Evolutionary conservation across 2,888 invertebrate species (phyloP).

Genomic region (Aporophyla lueneburgensis): DNA sequence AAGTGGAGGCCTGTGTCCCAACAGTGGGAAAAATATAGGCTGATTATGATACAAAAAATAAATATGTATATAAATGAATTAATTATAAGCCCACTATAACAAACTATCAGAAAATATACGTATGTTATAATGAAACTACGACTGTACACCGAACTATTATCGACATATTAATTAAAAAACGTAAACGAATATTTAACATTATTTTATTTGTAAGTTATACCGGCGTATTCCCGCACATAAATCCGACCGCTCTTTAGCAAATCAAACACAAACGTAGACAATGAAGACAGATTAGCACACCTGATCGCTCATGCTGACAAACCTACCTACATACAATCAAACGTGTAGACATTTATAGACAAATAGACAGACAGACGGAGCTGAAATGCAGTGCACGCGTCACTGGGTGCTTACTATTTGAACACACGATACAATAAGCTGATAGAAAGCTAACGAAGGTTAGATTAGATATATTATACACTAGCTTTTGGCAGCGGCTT

Average conservation of each 20-base stretch:
- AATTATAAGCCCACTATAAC: too few relatives aligned
- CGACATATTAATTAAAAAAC: neutral
- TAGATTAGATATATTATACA: neutral
- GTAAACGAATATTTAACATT: neutral
- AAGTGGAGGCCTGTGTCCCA: too few relatives aligned
- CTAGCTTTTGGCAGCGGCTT: too few relatives aligned
- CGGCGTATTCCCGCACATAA: neutral
- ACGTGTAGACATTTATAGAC: conserved; percentile 1
- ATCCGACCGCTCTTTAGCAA: conserved; percentile 32
- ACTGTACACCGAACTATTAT: neutral
- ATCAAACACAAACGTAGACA: conserved; percentile 50
- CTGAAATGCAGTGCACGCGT: conserved; percentile 35
- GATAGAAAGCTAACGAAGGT: neutral
- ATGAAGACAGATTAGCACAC: conserved; percentile 51
- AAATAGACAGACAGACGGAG: conserved; percentile 14
- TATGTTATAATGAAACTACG: neutral
- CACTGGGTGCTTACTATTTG: conserved; percentile 48
- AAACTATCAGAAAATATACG: neutral
- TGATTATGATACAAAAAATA: too few relatives aligned
- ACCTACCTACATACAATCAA: conserved; percentile 10
- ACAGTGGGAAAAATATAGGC: too few relatives aligned
- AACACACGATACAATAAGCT: conserved; percentile 4
- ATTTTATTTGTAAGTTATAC: neutral
- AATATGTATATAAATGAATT: too few relatives aligned
- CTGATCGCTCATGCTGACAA: conserved; percentile 45